A percentile compares a stretch with the other conserved stretches of the same genome.
These are phyloP conservation scores for Hypena proboscidalis DNA, from an alignment of 2,888 invertebrate species.

Conservation along the genomic window DNA sequence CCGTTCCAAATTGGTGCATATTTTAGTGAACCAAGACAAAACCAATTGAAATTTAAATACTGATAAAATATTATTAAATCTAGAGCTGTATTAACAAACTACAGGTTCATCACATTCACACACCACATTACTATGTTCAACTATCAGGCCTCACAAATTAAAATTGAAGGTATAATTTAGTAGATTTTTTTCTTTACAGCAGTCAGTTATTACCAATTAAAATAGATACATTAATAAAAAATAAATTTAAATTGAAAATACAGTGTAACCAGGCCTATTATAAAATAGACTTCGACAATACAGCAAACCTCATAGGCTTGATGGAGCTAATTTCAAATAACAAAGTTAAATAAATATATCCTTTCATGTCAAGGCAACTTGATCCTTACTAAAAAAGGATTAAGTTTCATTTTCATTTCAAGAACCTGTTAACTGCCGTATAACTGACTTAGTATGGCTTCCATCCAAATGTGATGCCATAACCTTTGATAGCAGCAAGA, in stretches of 20 bases:
- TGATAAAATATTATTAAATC: no score
- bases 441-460: slow-evolving; percentile 45
- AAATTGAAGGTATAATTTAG: no score
- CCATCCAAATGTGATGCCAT: slow-evolving; percentile 53
- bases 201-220: no score
- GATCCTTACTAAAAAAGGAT: slow-evolving; percentile 4
- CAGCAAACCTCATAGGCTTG: slow-evolving; percentile 48
- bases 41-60: no score
- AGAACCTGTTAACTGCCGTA: slow-evolving; percentile 5
- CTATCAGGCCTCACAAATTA: no score
- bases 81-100: no score
- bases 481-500: slow-evolving; percentile 39
- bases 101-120: no score
- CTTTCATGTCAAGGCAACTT: slow-evolving; percentile 1
- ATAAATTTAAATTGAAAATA: not conserved
- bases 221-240: not conserved
- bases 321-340: slow-evolving; percentile 36
- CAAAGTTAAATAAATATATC: slow-evolving; percentile 15
- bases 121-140: no score
- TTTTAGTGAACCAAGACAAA: no score
- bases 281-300: slow-evolving; percentile 53
- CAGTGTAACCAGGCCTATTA: slow-evolving; percentile 39
- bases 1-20: no score
- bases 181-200: no score
- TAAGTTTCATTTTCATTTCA: slow-evolving; percentile 8